Evolutionary conservation across 1,140 invertebrate genomes (phyloP), one percentile per base, ranked within the genome.

Genomic region (Dryas iulia): DNA sequence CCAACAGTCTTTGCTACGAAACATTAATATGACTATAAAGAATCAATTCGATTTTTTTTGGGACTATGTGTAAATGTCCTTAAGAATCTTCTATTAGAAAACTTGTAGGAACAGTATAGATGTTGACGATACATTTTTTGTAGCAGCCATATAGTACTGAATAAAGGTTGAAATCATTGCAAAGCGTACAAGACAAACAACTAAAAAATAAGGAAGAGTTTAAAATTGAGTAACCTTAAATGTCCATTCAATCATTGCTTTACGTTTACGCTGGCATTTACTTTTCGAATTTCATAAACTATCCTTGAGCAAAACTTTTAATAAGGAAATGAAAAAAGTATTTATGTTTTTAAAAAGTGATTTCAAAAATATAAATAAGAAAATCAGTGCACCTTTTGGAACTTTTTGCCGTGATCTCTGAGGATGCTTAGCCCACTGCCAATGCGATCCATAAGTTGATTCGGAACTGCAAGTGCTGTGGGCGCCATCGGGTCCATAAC

Each of bases 381-480:
- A 47, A 21, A 7, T 18, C 5, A 21, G 12, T 47, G 35, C 14
- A 89, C 88, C 82, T 88, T 90, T 74, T 90, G 88, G 63, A 90
- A 81, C 82, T 90, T 90, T 71, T 90, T 90, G 10, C 88, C 84
- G 60, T 90, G 88, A 12, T 89, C 88, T 70, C 82, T 83, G 3
- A 90, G 81, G 31, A 90, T 61, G 23, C 78, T 84, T 28, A 90
- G 77, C 59, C 88, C 86, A 73, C 77, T 88, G 66, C 86, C 88
- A 61, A 90, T 81, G 65, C 86, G 84, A 57, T 84, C 86, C 88
- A 90, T 90, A 57, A 90, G 79, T 28, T 89, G 85, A 33, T 81
- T 79, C 28, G 86, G 84, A 56, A 89, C 83, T 58, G 79, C 85
- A 58, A 89, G 82, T 76, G 86, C 82, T 18, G 82, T 83, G 54